Evolutionary conservation across 2,888 invertebrate genomes (phyloP).

Genomic region (Luperina testacea): DNA sequence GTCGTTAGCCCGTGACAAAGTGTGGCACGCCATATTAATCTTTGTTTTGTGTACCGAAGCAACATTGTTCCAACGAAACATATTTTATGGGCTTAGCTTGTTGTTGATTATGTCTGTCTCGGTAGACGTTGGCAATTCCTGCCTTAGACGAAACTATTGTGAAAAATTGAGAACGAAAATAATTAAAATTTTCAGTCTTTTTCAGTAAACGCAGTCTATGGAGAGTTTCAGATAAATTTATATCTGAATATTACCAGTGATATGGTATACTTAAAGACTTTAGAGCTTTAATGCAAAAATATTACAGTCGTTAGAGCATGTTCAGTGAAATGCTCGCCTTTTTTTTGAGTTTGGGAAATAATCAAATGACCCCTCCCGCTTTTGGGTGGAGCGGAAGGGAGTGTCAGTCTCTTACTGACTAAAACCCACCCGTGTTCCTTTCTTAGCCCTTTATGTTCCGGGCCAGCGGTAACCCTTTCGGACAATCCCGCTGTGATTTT

Average conservation of each 20-base stretch:
- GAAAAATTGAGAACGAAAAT: background rate
- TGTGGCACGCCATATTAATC: constrained; percentile 52
- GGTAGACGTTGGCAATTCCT: background rate
- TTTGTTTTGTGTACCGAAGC: constrained; percentile 25
- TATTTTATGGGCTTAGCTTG: constrained; percentile 19
- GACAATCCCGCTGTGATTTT: background rate
- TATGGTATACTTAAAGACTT: no score
- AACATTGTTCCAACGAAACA: constrained; percentile 28
- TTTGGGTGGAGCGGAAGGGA: no score
- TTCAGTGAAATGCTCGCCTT: no score
- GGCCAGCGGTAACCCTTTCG: no score
- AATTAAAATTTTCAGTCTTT: background rate
- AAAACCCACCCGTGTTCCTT: no score
- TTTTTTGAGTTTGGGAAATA: no score
- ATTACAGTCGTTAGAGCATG: background rate
- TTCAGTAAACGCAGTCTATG: background rate
- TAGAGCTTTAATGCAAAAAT: background rate
- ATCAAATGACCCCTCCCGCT: no score
- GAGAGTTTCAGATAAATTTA: no score
- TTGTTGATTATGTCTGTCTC: background rate
- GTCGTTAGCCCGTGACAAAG: constrained; percentile 41
- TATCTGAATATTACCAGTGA: background rate
- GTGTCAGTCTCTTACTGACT: no score
- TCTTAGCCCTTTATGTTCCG: no score
- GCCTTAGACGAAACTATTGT: background rate